Evolutionary conservation across 2,888 invertebrate species (phyloP).

Genomic region (Apamea epomidion): DNA sequence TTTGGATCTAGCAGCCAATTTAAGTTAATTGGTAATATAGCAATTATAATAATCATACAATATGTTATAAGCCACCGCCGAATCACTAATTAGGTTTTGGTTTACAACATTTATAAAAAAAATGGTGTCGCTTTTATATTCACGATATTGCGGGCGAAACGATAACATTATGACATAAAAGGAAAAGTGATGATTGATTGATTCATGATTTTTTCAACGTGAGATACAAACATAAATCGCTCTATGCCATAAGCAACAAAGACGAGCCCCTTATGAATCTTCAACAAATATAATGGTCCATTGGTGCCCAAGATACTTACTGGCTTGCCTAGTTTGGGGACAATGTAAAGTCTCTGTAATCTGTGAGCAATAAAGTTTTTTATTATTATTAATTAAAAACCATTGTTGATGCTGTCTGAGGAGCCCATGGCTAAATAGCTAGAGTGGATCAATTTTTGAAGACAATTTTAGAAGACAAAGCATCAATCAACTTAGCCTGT

Average conservation of each 20-base stretch:
- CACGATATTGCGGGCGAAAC: not conserved
- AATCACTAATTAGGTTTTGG: slow-evolving; percentile 1
- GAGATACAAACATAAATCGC: not conserved
- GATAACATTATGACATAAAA: not conserved
- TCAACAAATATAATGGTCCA: not conserved
- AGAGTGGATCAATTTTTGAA: too few species aligned
- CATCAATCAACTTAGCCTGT: too few species aligned
- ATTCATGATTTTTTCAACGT: too few species aligned
- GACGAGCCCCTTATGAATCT: slow-evolving; percentile 23
- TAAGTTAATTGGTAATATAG: not conserved
- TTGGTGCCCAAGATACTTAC: too few species aligned
- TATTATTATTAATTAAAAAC: too few species aligned
- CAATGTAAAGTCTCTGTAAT: too few species aligned
- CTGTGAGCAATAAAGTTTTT: too few species aligned
- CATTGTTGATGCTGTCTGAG: too few species aligned
- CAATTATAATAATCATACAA: not conserved
- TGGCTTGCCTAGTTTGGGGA: too few species aligned
- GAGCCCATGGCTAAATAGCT: too few species aligned
- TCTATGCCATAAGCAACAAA: slow-evolving; percentile 20
- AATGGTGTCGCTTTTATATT: not conserved
- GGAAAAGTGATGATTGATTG: too few species aligned
- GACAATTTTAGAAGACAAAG: too few species aligned
- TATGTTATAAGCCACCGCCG: not conserved
- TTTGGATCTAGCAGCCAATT: not conserved
- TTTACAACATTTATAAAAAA: slow-evolving; percentile 1